phyloP scores from a whole-genome alignment of 2,888 invertebrate species.

The Phalangium opilio region DNA sequence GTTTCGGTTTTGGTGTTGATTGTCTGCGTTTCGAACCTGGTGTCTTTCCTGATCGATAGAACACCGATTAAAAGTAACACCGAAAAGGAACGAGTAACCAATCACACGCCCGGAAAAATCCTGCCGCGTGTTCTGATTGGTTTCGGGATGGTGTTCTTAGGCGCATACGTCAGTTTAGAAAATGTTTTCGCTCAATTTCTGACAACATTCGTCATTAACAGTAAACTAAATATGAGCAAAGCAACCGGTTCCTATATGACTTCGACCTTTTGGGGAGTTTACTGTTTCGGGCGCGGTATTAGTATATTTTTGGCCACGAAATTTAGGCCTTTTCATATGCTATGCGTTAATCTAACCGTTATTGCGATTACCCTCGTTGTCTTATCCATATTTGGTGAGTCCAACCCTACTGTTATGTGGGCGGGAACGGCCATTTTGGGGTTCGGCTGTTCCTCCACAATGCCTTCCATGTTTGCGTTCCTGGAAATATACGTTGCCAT shows the following conservation, averaged over 20 bases:
- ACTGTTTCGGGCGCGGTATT: conserved; percentile 30
- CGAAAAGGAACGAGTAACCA: too few relatives aligned
- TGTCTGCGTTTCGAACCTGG: too few relatives aligned
- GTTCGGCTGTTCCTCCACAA: conserved; percentile 33
- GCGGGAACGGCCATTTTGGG: conserved; percentile 31
- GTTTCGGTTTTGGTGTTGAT: too few relatives aligned
- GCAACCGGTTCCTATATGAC: conserved; percentile 29
- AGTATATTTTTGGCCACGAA: conserved; percentile 31
- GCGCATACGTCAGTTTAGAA: conserved; percentile 26
- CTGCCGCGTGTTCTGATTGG: too few relatives aligned
- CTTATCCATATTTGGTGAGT: conserved; percentile 24
- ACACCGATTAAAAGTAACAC: too few relatives aligned
- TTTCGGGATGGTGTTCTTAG: too few relatives aligned
- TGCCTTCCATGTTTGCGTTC: conserved; percentile 34
- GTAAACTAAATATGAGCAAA: conserved; percentile 26
- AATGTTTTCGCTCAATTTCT: conserved; percentile 33
- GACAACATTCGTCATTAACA: conserved; percentile 29
- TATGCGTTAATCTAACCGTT: conserved; percentile 28
- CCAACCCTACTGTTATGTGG: conserved; percentile 27
- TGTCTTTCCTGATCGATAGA: too few relatives aligned
- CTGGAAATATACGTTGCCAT: conserved; percentile 32
- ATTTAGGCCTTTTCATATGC: conserved; percentile 29
- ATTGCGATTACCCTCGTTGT: conserved; percentile 26
- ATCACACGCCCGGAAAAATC: too few relatives aligned
- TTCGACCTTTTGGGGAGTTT: conserved; percentile 33